Evolutionary conservation across 2,888 invertebrate genomes (phyloP).

Genomic region (Melolontha melolontha): DNA sequence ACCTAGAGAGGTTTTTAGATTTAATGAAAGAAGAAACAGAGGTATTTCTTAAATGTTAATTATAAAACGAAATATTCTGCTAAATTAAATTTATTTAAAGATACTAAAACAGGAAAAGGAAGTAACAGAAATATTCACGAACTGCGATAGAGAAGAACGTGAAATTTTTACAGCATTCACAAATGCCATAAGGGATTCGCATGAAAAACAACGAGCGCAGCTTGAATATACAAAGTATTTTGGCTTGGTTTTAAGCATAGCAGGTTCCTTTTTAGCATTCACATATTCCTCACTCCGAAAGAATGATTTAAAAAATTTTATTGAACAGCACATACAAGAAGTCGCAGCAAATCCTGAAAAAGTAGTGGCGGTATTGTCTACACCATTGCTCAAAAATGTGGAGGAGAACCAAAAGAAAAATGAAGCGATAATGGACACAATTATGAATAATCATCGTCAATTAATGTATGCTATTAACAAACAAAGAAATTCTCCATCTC

Average conservation of each 20-base stretch:
- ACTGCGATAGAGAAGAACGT: slow-evolving; percentile 80
- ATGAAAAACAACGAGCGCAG: slow-evolving; percentile 85
- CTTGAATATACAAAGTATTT: slow-evolving; percentile 88
- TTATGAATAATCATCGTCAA: slow-evolving; percentile 45
- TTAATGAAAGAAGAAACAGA: slow-evolving; percentile 78
- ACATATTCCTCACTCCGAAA: slow-evolving; percentile 59
- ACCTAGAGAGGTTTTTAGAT: slow-evolving; percentile 75
- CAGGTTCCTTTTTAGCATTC: slow-evolving; percentile 62
- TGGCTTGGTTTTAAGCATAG: slow-evolving; percentile 63
- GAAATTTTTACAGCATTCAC: slow-evolving; percentile 80
- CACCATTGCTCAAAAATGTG: background rate
- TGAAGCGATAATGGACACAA: slow-evolving; percentile 26
- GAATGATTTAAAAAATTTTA: slow-evolving; percentile 60
- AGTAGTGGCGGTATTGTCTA: background rate
- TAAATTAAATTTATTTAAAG: slow-evolving; percentile 57
- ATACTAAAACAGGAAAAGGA: slow-evolving; percentile 74
- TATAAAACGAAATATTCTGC: slow-evolving; percentile 10
- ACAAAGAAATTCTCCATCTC: no score
- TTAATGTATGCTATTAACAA: slow-evolving; percentile 32
- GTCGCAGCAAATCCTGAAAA: background rate
- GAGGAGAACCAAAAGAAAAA: slow-evolving; percentile 26
- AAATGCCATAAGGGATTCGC: slow-evolving; percentile 81
- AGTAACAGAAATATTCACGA: slow-evolving; percentile 71
- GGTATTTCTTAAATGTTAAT: slow-evolving; percentile 58
- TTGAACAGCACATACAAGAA: slow-evolving; percentile 50